Conservation (phyloP, 1,140 invertebrate species). For the Helicoverpa zea region DNA sequence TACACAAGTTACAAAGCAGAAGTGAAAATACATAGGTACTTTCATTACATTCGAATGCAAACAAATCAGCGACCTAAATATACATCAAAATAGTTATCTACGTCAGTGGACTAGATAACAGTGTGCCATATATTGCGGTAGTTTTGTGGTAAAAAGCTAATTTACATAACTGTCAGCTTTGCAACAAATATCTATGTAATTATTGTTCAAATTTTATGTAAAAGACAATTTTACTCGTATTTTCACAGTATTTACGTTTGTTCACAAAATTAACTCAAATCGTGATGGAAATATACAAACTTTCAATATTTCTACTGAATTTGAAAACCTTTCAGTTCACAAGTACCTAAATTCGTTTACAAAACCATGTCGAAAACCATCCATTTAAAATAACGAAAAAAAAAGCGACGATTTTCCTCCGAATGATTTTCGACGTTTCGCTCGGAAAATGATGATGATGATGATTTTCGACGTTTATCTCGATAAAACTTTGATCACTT, state of each 20-base stretch:
- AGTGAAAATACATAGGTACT: no score
- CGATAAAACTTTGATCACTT: neutral
- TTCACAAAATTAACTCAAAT: no score
- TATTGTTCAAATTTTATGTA: neutral
- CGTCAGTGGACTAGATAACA: neutral
- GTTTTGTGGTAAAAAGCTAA: neutral
- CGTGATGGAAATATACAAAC: no score
- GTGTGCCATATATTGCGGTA: neutral
- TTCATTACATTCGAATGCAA: no score
- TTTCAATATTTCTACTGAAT: no score
- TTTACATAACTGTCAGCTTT: neutral
- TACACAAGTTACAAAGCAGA: no score
- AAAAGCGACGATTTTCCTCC: neutral
- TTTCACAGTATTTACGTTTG: no score
- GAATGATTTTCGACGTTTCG: neutral
- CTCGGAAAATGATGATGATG: no score
- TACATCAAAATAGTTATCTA: neutral
- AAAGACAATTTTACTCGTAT: neutral
- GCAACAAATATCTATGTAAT: conserved; percentile 7
- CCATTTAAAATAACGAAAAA: no score
- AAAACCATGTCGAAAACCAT: no score
- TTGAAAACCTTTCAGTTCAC: no score
- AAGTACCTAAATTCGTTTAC: no score
- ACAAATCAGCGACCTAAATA: neutral
- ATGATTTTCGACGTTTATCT: neutral